Percentiles rank a stretch among this genome's conserved stretches.
Evolutionary conservation across 2,113 vertebrate species (phyloP).

Genomic region (Tachuris rubrigastra): DNA sequence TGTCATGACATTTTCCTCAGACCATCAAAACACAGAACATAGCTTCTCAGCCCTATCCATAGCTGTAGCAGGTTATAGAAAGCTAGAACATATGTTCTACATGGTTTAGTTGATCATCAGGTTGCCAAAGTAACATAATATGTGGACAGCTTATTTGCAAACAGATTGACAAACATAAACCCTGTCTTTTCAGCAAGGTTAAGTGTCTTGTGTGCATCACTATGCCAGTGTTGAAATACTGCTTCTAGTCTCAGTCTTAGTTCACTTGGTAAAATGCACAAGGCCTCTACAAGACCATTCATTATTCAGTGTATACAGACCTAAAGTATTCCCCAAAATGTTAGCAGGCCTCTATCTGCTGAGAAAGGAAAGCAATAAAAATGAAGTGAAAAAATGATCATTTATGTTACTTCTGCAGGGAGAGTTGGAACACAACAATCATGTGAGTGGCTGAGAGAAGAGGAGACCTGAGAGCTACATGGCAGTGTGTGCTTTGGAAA

Average conservation of each 20-base stretch:
- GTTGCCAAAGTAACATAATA: background rate
- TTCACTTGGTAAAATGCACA: background rate
- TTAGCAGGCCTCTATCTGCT: background rate
- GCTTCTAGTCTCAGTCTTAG: background rate
- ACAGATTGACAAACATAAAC: background rate
- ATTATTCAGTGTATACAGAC: accelerated
- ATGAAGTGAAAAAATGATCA: background rate
- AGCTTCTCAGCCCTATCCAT: background rate
- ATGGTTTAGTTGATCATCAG: background rate
- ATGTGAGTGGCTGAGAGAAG: accelerated
- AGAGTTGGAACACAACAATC: background rate
- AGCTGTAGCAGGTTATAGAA: background rate
- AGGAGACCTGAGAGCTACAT: background rate
- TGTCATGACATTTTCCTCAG: background rate
- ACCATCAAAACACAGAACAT: background rate
- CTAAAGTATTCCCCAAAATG: background rate
- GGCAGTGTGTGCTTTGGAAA: background rate
- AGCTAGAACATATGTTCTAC: background rate
- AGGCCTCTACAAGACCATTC: background rate
- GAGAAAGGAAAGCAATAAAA: background rate
- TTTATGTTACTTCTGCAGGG: background rate
- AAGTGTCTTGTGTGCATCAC: background rate
- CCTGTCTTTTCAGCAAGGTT: background rate
- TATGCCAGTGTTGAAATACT: background rate
- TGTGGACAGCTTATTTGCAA: background rate